These are phyloP conservation scores for Drosophila emarginata DNA, from an alignment of 2,888 invertebrate genomes.

Conservation along the genomic window DNA sequence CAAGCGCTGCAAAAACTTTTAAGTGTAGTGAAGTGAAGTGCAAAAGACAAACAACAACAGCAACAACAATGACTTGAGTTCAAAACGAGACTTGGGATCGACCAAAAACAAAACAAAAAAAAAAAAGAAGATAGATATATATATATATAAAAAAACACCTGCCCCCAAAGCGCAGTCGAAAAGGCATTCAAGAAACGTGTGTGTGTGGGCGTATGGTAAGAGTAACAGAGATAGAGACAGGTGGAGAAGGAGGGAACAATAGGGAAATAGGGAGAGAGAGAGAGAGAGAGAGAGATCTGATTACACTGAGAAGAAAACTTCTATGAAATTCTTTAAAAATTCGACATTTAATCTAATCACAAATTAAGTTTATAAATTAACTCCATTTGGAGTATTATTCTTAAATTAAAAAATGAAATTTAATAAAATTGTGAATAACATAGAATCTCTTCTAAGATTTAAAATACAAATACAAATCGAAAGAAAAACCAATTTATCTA, in stretches of 20 bases:
- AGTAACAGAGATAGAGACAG: not conserved
- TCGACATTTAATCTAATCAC: too few species aligned
- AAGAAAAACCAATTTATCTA: too few species aligned
- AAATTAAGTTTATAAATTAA: too few species aligned
- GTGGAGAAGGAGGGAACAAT: not conserved
- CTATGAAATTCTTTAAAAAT: not conserved
- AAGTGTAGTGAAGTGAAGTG: slow-evolving; percentile 80
- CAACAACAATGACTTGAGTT: slow-evolving; percentile 70
- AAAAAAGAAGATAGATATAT: slow-evolving; percentile 31
- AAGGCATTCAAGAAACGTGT: slow-evolving; percentile 42
- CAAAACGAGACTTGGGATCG: slow-evolving; percentile 36
- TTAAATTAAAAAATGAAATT: too few species aligned
- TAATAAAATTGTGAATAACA: too few species aligned
- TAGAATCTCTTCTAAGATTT: too few species aligned
- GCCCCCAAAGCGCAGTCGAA: slow-evolving; percentile 58
- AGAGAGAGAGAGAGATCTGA: not conserved
- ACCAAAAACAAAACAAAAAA: slow-evolving; percentile 15
- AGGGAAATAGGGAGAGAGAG: not conserved
- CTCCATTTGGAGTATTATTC: too few species aligned
- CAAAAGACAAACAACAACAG: slow-evolving; percentile 75
- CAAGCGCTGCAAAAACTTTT: slow-evolving; percentile 76
- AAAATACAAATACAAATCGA: too few species aligned
- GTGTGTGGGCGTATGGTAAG: slow-evolving; percentile 31
- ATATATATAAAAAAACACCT: slow-evolving; percentile 25
- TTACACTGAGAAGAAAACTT: not conserved